phyloP scores from a whole-genome alignment of 2,113 vertebrate genomes.

The Falcunculus frontatus region DNA sequence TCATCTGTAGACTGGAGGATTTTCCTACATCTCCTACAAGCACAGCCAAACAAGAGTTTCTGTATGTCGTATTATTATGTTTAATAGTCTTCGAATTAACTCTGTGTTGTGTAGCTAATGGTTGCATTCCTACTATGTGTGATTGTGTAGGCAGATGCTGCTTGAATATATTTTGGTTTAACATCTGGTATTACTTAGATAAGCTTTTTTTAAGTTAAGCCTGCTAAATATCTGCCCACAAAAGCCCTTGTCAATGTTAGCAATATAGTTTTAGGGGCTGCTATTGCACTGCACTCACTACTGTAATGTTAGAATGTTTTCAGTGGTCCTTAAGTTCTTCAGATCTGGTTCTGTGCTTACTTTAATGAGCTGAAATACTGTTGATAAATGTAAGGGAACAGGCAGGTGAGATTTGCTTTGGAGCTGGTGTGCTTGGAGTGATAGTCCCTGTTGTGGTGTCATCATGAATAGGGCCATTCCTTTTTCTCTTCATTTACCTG shows the following conservation, averaged over 20 bases:
- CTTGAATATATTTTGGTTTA: neutral
- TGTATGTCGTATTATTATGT: conserved; percentile 85
- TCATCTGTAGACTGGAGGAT: conserved; percentile 96
- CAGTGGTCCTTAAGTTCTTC: neutral
- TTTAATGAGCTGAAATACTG: neutral
- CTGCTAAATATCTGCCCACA: neutral
- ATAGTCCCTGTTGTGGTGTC: neutral
- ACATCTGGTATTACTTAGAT: neutral
- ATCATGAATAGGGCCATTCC: neutral
- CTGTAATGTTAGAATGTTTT: neutral
- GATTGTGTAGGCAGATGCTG: conserved; percentile 24
- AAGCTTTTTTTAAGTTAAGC: neutral
- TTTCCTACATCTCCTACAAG: conserved; percentile 99
- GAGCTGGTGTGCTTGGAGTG: neutral
- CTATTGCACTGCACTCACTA: neutral
- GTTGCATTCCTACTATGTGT: conserved; percentile 50
- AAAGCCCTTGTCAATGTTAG: neutral
- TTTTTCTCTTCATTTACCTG: neutral
- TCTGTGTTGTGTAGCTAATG: conserved; percentile 44
- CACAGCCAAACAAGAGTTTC: conserved; percentile 99
- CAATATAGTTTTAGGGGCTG: neutral
- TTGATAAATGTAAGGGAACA: neutral
- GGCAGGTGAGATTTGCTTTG: neutral
- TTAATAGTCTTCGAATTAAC: conserved; percentile 70
- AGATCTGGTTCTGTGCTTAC: neutral